Percentiles rank a stretch among this genome's conserved stretches.
phyloP scores from a whole-genome alignment of 2,113 vertebrate genomes.

The Onychostoma macrolepis region DNA sequence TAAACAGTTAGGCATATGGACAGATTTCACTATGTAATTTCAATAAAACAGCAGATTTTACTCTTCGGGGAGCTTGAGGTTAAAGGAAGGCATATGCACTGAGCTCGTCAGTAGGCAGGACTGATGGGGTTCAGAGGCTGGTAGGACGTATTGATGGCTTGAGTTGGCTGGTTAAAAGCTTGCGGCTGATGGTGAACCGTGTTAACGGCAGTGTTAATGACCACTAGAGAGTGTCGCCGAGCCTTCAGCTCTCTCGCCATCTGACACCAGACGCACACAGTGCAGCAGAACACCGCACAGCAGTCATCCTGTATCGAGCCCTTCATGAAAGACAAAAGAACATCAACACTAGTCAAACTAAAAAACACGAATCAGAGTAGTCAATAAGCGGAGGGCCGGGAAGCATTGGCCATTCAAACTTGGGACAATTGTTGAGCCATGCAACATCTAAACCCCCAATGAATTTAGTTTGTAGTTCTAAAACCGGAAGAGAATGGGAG shows the following conservation, averaged over 20 bases:
- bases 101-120: background rate
- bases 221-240: conserved; percentile 10
- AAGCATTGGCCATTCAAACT: background rate
- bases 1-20: background rate
- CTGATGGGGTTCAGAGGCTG: background rate
- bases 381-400: background rate
- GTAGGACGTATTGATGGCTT: background rate
- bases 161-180: background rate
- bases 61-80: background rate
- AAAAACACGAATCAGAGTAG: background rate
- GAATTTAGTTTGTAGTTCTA: background rate
- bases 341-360: background rate
- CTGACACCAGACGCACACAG: conserved; percentile 63
- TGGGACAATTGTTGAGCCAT: background rate
- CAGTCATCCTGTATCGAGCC: conserved; percentile 66
- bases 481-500: background rate
- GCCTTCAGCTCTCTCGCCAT: conserved; percentile 64
- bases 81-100: background rate
- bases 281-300: conserved; percentile 54
- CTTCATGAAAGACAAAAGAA: conserved; percentile 40
- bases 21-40: background rate
- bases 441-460: background rate
- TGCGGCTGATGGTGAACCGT: background rate
- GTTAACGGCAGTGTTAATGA: background rate
- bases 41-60: background rate